Conservation (phyloP, 2,797 vertebrate species). For the Anguilla pacifica region DNA sequence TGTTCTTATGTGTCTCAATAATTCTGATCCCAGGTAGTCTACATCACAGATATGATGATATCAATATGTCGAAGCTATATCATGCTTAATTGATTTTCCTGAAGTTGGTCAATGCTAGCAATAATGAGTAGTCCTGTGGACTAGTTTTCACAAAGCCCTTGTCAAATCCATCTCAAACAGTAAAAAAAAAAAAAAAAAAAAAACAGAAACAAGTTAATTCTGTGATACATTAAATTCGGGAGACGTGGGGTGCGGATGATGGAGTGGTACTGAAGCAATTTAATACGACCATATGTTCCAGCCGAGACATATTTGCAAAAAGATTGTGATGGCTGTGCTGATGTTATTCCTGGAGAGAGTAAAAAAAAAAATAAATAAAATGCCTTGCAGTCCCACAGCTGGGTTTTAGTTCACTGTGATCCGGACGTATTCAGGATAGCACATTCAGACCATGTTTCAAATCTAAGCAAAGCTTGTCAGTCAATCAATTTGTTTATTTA, state of each 20-base stretch:
- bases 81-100: background rate
- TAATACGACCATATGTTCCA: constrained; percentile 45
- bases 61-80: background rate
- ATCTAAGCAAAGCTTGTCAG: background rate
- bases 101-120: background rate
- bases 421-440: no score
- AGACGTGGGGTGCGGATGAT: constrained; percentile 44
- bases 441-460: background rate
- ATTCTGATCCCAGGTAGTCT: background rate
- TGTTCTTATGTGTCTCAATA: background rate
- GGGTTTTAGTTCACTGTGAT: background rate
- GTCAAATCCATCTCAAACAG: constrained; percentile 1
- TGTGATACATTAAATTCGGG: constrained; percentile 46
- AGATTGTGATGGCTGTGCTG: constrained; percentile 27
- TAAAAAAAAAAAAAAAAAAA: constrained; percentile 33
- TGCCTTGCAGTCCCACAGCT: background rate
- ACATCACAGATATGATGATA: background rate
- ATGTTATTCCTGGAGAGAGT: background rate
- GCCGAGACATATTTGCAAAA: constrained; percentile 37
- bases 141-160: no score
- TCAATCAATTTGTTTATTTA: background rate
- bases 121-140: background rate
- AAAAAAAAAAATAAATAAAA: background rate
- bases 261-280: constrained; percentile 44
- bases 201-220: constrained; percentile 52